Conservation (phyloP, 2,797 vertebrate species). For the Thaleichthys pacificus region DNA sequence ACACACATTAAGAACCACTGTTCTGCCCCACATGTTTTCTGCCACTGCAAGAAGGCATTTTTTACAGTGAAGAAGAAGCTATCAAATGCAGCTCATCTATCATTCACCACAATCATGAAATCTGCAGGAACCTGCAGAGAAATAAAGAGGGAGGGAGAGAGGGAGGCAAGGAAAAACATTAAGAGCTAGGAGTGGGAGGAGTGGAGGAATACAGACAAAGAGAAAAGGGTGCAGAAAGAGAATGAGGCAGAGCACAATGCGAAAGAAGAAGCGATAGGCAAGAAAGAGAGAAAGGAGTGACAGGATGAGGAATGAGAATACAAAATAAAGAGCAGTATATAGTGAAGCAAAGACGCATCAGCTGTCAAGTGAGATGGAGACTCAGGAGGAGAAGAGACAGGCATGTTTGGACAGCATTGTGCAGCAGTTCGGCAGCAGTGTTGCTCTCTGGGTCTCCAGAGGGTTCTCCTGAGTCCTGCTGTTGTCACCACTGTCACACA, state of each 20-base stretch:
- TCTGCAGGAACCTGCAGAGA: conserved; percentile 58
- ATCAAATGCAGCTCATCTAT: conserved; percentile 69
- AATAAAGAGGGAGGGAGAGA: conserved; percentile 27
- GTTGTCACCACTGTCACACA: too few species aligned
- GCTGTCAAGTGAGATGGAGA: conserved; percentile 27
- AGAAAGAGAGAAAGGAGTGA: conserved; percentile 59
- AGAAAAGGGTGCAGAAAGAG: conserved; percentile 11
- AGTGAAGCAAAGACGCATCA: conserved; percentile 14
- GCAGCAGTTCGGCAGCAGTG: too few species aligned
- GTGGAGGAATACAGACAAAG: background rate
- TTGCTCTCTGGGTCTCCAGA: too few species aligned
- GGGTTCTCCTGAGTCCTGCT: too few species aligned
- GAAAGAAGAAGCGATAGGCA: background rate
- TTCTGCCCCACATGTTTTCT: conserved; percentile 12
- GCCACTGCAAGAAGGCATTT: conserved; percentile 40
- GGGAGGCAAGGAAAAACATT: conserved; percentile 49
- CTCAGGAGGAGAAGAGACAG: too few species aligned
- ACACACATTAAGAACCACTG: conserved; percentile 17
- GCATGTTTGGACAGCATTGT: too few species aligned
- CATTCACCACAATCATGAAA: conserved; percentile 72
- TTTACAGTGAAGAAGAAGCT: conserved; percentile 47
- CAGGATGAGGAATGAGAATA: conserved; percentile 39
- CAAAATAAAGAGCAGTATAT: conserved; percentile 5
- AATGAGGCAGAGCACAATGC: background rate
- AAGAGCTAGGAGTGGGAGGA: conserved; percentile 51